These are phyloP conservation scores for Tinea trinotella DNA, from an alignment of 2,888 invertebrate genomes.

Conservation along the genomic window DNA sequence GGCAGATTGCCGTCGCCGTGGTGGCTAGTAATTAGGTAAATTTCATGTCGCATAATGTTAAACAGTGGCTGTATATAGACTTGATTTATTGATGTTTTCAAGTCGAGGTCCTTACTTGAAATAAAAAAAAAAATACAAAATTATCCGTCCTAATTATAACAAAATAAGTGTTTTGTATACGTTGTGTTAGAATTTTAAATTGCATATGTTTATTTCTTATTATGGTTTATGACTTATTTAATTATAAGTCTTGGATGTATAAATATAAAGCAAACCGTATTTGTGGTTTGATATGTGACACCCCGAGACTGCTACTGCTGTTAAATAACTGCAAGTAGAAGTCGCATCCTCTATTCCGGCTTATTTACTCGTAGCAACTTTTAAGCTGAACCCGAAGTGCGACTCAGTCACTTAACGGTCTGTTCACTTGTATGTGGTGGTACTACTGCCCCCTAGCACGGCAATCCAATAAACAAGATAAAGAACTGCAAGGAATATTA, in stretches of 20 bases:
- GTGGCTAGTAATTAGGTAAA: constrained; percentile 18
- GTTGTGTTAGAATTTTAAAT: not conserved
- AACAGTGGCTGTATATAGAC: constrained; percentile 13
- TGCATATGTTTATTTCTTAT: not conserved
- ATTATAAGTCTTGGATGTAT: not conserved
- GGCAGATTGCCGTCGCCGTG: constrained; percentile 15
- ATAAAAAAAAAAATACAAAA: not conserved
- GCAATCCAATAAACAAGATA: too few relatives aligned
- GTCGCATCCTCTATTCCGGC: too few relatives aligned
- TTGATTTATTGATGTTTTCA: constrained; percentile 15
- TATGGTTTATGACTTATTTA: not conserved
- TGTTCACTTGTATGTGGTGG: too few relatives aligned
- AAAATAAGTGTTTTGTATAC: constrained; percentile 10
- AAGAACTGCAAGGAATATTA: too few relatives aligned
- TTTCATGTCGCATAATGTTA: constrained; percentile 16
- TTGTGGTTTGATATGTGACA: too few relatives aligned
- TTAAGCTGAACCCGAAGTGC: too few relatives aligned
- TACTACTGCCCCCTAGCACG: too few relatives aligned
- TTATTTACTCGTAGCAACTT: too few relatives aligned
- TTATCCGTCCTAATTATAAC: constrained; percentile 2
- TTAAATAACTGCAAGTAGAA: too few relatives aligned
- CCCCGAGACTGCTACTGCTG: too few relatives aligned
- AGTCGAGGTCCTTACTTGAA: not conserved
- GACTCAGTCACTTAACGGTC: too few relatives aligned
- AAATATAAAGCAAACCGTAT: not conserved